Base-by-base conservation (phyloP, 1,140 invertebrate genomes). In the Drosophila eugracilis region DNA sequence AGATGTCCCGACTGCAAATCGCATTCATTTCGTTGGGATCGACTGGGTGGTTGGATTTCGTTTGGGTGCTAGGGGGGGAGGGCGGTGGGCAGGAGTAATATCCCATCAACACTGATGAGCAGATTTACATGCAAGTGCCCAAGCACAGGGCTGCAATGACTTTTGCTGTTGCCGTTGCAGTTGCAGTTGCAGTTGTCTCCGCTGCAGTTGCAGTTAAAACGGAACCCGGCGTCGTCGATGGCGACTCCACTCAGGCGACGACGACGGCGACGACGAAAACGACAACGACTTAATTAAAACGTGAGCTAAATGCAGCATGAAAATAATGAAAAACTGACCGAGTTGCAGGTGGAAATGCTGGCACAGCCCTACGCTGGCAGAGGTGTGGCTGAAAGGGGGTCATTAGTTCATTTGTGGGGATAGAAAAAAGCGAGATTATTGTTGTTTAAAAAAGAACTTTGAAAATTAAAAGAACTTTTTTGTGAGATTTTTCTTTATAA, bases 21-120 rank as follows among this genome's bases (percentile, higher is more conserved):
- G 80, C 86, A 90, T 81, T 89, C 75, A 81, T 78, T 90, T 78
- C 32, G 66, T 39, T 17, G 66, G 26, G 22, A 54, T 34, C 19
- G 21, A n/a, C 41, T 45, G 50, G n/a, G 26, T n/a, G 32, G 7
- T 6, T 26, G 32, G 10, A 15, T 19, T 36, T 55, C 21, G 57
- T 22, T 21, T 30, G 47, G 28, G 44, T 37, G 28, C 28, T 53
- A n/a, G n/a, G n/a, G n/a, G n/a, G n/a, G n/a, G n/a, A n/a, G n/a
- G n/a, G n/a, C n/a, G n/a, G n/a, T n/a, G n/a, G n/a, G 66, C 53
- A 37, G 58, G 39, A 44, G 86, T 75, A 89, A 89, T 89, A 86
- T 86, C 76, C 85, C 75, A 89, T 89, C 86, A 89, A 89, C 86
- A 70, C 78, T 89, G 85, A 89, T 89, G 85, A 89, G 85, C 86